phyloP scores from a whole-genome alignment of 2,888 invertebrate species.

The Portevinia maculata region DNA sequence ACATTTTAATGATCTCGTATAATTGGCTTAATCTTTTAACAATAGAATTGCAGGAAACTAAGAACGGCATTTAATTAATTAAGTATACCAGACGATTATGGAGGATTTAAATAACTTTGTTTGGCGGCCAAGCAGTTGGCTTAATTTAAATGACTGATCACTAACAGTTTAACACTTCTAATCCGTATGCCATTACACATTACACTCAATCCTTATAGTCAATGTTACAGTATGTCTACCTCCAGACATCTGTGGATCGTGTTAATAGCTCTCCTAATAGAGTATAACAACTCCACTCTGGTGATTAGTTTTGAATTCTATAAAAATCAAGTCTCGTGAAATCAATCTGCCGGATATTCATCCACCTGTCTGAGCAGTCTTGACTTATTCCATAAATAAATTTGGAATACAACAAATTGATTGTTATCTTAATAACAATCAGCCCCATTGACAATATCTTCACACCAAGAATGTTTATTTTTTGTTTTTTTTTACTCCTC shows the following conservation, averaged over 20 bases:
- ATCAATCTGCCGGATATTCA: slow-evolving; percentile 26
- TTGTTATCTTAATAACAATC: slow-evolving; percentile 6
- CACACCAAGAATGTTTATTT: slow-evolving; percentile 1
- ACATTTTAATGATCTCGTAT: no score
- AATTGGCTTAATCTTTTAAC: no score
- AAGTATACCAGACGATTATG: no score
- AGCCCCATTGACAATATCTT: background rate
- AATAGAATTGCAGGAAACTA: no score
- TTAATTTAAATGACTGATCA: no score
- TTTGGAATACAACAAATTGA: slow-evolving; percentile 5
- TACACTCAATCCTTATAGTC: background rate
- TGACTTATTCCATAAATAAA: background rate
- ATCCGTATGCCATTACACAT: background rate
- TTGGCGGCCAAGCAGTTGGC: no score
- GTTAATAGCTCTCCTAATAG: background rate
- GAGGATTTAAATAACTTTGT: no score
- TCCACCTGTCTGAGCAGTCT: slow-evolving; percentile 5
- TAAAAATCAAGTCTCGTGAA: background rate
- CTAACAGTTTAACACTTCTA: background rate
- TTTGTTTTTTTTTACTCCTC: slow-evolving; percentile 12
- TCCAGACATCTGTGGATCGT: background rate
- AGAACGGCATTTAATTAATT: no score
- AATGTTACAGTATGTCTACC: background rate
- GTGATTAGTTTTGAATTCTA: background rate
- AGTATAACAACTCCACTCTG: background rate